These are phyloP conservation scores for Anoura caudifer DNA, from an alignment of 2,113 vertebrate genomes.

Conservation along the genomic window DNA sequence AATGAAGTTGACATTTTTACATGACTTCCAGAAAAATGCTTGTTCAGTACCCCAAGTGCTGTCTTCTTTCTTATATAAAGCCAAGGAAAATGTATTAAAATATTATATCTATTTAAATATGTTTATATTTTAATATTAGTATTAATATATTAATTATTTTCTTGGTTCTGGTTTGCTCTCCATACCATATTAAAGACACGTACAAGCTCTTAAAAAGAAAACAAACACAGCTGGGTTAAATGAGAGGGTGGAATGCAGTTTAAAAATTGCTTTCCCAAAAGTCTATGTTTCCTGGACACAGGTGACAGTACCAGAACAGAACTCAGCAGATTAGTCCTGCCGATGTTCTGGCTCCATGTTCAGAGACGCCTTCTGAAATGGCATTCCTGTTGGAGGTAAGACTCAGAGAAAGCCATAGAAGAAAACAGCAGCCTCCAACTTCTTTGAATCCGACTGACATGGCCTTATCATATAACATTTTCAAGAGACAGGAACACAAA, in stretches of 20 bases:
- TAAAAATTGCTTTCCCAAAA: not conserved
- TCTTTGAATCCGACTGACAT: not conserved
- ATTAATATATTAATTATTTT: not conserved
- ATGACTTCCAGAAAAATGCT: conserved; percentile 6
- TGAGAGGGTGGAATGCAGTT: not conserved
- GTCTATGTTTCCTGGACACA: not conserved
- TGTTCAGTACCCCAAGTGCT: not conserved
- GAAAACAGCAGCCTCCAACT: not conserved
- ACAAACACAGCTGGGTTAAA: not conserved
- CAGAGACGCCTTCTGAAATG: not conserved
- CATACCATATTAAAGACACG: not conserved
- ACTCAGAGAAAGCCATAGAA: not conserved
- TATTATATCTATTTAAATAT: not conserved
- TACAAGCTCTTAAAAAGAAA: not conserved
- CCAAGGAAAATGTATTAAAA: not conserved
- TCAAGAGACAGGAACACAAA: not conserved
- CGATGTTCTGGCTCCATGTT: not conserved
- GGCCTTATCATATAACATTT: not conserved
- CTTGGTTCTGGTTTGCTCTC: not conserved
- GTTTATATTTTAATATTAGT: not conserved
- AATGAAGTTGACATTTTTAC: not conserved
- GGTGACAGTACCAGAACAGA: not conserved
- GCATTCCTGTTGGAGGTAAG: not conserved
- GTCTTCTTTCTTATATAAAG: not conserved
- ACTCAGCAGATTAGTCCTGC: not conserved